Evolutionary conservation across 2,113 vertebrate species (phyloP).

Genomic region (Muntiacus muntjak): DNA sequence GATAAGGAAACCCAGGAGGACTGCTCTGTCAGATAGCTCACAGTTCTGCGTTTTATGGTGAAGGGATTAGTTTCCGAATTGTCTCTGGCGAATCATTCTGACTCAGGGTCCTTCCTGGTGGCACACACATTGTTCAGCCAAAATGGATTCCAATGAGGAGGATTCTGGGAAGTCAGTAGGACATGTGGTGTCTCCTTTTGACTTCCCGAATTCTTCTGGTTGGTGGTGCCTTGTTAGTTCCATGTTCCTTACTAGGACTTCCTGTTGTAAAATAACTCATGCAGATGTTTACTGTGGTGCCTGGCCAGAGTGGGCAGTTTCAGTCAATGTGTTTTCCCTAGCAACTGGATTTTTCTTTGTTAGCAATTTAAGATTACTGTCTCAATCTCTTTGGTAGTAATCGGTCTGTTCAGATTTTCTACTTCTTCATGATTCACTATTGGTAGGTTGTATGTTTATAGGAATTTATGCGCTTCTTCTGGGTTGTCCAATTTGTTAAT

Average conservation of each 20-base stretch:
- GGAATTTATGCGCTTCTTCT: neutral
- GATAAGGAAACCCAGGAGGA: neutral
- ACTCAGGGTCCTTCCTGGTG: neutral
- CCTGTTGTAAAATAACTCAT: neutral
- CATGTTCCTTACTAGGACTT: neutral
- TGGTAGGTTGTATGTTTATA: neutral
- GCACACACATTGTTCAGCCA: neutral
- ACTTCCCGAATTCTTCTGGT: neutral
- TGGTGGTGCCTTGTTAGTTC: neutral
- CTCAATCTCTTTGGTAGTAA: neutral
- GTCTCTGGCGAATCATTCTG: neutral
- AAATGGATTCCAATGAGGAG: neutral
- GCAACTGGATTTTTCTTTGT: neutral
- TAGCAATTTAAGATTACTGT: neutral
- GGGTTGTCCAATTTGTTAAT: neutral
- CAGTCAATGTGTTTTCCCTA: neutral
- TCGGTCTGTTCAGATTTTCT: neutral
- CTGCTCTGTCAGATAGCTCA: neutral
- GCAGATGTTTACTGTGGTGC: neutral
- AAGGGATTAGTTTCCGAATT: neutral
- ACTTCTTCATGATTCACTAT: neutral
- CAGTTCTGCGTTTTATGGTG: neutral
- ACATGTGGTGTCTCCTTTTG: neutral
- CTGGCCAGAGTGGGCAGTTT: neutral
- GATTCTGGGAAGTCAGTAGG: neutral